These are phyloP conservation scores for Conus canariensis DNA, from an alignment of 2,888 invertebrate genomes.

Conservation along the genomic window DNA sequence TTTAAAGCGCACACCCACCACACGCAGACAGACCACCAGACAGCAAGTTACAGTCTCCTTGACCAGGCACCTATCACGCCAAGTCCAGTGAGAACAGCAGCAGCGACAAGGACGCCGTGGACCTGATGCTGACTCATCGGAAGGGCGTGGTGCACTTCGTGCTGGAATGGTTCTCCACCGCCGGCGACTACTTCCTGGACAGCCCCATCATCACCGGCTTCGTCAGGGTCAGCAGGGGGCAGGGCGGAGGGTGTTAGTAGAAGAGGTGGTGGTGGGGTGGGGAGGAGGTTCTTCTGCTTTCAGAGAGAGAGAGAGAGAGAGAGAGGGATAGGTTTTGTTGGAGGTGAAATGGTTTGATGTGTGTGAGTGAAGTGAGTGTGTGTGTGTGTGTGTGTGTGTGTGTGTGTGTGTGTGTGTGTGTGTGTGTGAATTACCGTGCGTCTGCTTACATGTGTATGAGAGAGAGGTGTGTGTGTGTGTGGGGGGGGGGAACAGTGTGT, in stretches of 20 bases:
- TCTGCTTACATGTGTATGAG: neutral
- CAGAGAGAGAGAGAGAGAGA: no score
- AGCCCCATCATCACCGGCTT: conserved; percentile 87
- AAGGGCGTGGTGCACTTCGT: conserved; percentile 89
- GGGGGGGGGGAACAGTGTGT: neutral
- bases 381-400: conserved; percentile 1
- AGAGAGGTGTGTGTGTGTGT: neutral
- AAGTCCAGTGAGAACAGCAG: conserved; percentile 60
- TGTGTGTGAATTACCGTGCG: neutral
- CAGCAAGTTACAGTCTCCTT: neutral
- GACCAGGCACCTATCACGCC: conserved; percentile 66
- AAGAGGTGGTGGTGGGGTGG: no score
- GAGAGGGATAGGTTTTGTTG: no score
- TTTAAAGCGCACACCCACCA: neutral
- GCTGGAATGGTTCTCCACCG: conserved; percentile 87
- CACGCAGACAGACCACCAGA: neutral
- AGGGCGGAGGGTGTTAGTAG: no score
- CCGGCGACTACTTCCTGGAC: conserved; percentile 87
- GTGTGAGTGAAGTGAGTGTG: neutral
- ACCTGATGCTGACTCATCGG: conserved; percentile 81
- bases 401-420: conserved; percentile 2
- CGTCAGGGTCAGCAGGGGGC: conserved; percentile 82
- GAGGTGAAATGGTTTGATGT: neutral
- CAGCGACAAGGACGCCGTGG: conserved; percentile 66
- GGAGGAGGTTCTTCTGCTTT: no score